Evolutionary conservation across 2,113 vertebrate genomes (phyloP).

Genomic region (Python bivittatus): DNA sequence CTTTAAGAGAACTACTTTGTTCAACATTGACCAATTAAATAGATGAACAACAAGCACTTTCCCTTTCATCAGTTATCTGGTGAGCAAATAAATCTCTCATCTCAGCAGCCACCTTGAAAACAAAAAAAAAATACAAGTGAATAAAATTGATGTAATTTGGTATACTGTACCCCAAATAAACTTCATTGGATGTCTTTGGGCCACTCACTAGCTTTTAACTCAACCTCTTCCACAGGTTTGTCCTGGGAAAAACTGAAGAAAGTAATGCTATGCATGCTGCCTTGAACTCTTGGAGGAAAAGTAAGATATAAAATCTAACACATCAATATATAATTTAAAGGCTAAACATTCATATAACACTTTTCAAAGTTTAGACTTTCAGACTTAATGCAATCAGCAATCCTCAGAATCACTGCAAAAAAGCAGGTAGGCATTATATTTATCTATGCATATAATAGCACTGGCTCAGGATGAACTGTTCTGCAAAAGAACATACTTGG

Average conservation of each 20-base stretch:
- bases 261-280: not conserved
- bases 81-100: not conserved
- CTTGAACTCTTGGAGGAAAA: not conserved
- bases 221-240: not conserved
- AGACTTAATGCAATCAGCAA: fast-evolving
- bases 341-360: not conserved
- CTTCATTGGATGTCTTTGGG: not conserved
- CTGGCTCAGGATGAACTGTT: not conserved
- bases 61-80: not conserved
- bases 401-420: not conserved
- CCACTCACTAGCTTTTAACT: not conserved
- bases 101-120: not conserved
- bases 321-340: not conserved
- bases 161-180: not conserved
- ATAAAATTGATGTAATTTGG: fast-evolving
- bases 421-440: not conserved
- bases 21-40: not conserved
- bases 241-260: not conserved
- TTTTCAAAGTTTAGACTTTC: not conserved
- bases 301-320: not conserved
- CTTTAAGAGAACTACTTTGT: not conserved
- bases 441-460: not conserved
- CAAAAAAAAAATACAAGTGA: not conserved
- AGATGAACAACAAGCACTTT: not conserved
- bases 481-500: not conserved